phyloP scores from a whole-genome alignment of 2,113 vertebrate species.

The Arvicanthis niloticus region DNA sequence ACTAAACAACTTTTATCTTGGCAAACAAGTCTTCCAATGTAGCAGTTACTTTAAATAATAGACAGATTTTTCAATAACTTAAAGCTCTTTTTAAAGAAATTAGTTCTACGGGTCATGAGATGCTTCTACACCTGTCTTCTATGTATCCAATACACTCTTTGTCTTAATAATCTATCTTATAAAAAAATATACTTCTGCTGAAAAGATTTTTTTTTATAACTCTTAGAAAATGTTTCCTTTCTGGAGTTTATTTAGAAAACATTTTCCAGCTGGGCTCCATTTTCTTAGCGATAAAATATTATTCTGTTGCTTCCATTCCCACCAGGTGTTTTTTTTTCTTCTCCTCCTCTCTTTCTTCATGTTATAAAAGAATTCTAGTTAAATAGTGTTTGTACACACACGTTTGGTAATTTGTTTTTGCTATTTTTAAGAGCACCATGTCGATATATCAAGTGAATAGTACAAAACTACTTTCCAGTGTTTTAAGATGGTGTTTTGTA shows the following conservation, averaged over 20 bases:
- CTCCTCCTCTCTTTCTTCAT: background rate
- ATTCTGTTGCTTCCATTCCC: slow-evolving; percentile 62
- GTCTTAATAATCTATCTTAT: background rate
- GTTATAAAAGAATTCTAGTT: background rate
- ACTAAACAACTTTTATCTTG: slow-evolving; percentile 50
- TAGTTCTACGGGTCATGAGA: slow-evolving; percentile 73
- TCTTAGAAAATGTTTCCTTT: slow-evolving; percentile 66
- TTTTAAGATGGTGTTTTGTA: slow-evolving; percentile 75
- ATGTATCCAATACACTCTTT: background rate
- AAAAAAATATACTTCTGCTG: slow-evolving; percentile 34
- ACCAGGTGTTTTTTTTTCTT: slow-evolving; percentile 53
- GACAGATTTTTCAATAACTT: background rate
- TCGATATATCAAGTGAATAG: slow-evolving; percentile 83
- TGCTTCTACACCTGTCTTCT: slow-evolving; percentile 38
- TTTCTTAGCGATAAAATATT: slow-evolving; percentile 38
- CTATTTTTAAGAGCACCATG: slow-evolving; percentile 81
- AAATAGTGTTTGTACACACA: background rate
- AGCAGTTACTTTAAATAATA: slow-evolving; percentile 44
- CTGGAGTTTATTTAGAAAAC: slow-evolving; percentile 48
- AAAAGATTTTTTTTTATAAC: slow-evolving; percentile 3
- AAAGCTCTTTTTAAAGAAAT: background rate
- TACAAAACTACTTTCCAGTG: slow-evolving; percentile 76
- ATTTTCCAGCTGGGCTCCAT: background rate
- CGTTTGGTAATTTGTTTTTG: slow-evolving; percentile 71
- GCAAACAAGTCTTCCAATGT: background rate